Percentiles rank a stretch among this genome's conserved stretches.
phyloP scores from a whole-genome alignment of 2,888 invertebrate genomes.

The Carabus problematicus region DNA sequence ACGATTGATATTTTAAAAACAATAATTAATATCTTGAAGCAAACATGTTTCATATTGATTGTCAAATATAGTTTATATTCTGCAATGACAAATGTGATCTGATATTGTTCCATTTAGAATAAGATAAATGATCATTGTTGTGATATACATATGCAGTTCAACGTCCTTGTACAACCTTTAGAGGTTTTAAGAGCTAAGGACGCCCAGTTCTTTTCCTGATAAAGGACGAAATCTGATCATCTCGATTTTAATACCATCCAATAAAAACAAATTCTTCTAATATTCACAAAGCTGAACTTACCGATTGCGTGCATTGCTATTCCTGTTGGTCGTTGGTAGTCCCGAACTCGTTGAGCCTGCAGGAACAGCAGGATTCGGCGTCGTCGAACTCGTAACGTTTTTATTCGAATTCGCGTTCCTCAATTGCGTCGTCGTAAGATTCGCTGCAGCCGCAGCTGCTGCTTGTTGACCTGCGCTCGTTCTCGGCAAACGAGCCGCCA shows the following conservation, averaged over 20 bases:
- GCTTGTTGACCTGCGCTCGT: conserved; percentile 67
- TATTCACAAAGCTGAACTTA: conserved; percentile 43
- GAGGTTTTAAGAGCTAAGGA: too few species aligned
- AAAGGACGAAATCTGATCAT: background rate
- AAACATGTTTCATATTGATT: too few species aligned
- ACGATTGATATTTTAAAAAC: too few species aligned
- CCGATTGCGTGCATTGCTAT: conserved; percentile 52
- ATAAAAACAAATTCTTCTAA: too few species aligned
- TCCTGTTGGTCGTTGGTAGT: conserved; percentile 44
- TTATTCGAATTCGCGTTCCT: conserved; percentile 48
- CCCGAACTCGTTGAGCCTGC: conserved; percentile 49
- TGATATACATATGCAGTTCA: too few species aligned
- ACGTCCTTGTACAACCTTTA: too few species aligned
- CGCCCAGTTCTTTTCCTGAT: background rate
- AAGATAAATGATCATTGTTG: too few species aligned
- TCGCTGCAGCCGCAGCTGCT: conserved; percentile 57
- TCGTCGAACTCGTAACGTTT: conserved; percentile 52
- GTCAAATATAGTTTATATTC: too few species aligned
- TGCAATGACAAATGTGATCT: too few species aligned
- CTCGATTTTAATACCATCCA: background rate
- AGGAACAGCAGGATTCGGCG: conserved; percentile 52
- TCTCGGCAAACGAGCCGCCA: conserved; percentile 64
- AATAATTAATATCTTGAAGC: too few species aligned
- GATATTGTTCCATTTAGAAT: too few species aligned
- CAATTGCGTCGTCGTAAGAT: conserved; percentile 55